phyloP scores from a whole-genome alignment of 2,888 invertebrate species.

The Cataglyphis rosenhaueri region DNA sequence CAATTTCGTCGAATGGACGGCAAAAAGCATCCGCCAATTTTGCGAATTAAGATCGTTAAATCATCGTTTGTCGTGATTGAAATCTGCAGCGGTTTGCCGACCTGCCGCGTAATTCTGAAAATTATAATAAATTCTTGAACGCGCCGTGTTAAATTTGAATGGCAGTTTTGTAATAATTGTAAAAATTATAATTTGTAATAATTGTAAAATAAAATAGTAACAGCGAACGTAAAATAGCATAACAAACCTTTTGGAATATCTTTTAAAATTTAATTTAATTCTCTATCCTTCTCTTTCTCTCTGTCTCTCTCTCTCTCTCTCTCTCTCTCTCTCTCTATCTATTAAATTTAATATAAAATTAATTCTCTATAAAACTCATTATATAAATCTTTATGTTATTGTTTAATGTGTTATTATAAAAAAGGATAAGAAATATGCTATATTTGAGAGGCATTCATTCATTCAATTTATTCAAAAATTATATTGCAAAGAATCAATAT shows the following conservation, averaged over 20 bases:
- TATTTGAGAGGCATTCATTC: neutral
- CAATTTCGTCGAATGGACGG: neutral
- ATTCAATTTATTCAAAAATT: neutral
- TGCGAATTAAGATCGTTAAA: slow-evolving; percentile 26
- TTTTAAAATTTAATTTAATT: neutral
- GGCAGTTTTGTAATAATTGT: neutral
- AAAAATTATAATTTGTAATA: too few relatives aligned
- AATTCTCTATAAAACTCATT: neutral
- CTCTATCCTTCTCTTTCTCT: too few relatives aligned
- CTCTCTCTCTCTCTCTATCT: neutral
- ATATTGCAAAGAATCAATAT: neutral
- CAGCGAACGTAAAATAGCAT: neutral
- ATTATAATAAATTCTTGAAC: neutral
- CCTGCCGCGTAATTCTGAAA: neutral
- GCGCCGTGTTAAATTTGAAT: too few relatives aligned
- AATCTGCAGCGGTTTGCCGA: neutral
- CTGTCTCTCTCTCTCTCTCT: too few relatives aligned
- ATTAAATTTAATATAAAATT: neutral
- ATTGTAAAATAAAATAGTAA: neutral
- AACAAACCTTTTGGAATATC: neutral
- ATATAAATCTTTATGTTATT: neutral
- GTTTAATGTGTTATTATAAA: neutral
- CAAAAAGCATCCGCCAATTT: slow-evolving; percentile 30
- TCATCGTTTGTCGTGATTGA: slow-evolving; percentile 10
- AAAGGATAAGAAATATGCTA: neutral